A percentile compares a stretch with the other conserved stretches of the same genome.
phyloP scores from a whole-genome alignment of 2,113 vertebrate species.

The Campylorhamphus procurvoides region DNA sequence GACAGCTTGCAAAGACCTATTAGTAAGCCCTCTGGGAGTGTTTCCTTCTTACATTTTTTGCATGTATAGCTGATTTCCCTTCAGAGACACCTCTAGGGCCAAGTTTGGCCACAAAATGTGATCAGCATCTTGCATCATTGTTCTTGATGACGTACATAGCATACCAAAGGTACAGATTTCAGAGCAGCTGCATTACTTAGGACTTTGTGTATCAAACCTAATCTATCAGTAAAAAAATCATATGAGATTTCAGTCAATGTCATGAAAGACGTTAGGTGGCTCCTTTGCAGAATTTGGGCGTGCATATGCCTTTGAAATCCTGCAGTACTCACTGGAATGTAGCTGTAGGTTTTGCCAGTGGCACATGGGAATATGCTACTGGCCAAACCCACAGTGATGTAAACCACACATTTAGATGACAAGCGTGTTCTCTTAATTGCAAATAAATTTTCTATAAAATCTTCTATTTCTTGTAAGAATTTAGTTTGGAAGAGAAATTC shows the following conservation, averaged over 20 bases:
- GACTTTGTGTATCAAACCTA: background rate
- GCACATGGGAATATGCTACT: background rate
- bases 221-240: background rate
- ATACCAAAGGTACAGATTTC: background rate
- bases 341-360: no score
- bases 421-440: background rate
- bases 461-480: background rate
- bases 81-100: background rate
- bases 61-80: background rate
- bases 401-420: background rate
- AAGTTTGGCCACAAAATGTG: background rate
- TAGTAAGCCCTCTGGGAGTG: background rate
- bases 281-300: background rate
- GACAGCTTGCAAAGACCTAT: background rate
- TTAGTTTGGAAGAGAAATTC: background rate
- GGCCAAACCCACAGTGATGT: background rate
- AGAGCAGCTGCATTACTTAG: background rate
- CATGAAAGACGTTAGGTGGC: background rate
- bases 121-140: accelerated
- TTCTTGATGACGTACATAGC: background rate
- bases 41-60: background rate
- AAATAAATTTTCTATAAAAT: background rate
- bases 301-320: background rate
- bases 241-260: background rate
- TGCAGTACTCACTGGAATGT: background rate